Conservation (phyloP, 2,888 invertebrate genomes). For the Drosophila limbata region DNA sequence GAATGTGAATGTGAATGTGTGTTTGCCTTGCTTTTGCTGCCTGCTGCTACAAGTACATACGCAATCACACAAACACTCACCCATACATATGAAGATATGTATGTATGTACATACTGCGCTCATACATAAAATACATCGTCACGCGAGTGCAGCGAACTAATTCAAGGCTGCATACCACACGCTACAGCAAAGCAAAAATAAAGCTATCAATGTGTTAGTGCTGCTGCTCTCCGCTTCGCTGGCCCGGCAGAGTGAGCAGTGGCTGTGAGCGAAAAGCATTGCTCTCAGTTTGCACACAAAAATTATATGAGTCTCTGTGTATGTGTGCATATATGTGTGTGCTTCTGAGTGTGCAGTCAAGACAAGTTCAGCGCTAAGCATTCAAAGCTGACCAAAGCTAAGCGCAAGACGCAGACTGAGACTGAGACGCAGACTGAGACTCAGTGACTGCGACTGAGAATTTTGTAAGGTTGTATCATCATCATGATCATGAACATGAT, state of each 20-base stretch:
- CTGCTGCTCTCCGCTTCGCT: conserved; percentile 38
- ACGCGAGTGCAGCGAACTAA: conserved; percentile 86
- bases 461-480: conserved; percentile 79
- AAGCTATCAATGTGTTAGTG: conserved; percentile 70
- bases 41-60: conserved; percentile 38
- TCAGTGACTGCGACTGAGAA: conserved; percentile 58
- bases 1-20: conserved; percentile 15
- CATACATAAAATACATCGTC: conserved; percentile 73
- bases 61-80: conserved; percentile 14
- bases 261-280: conserved; percentile 40
- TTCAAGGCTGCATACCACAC: conserved; percentile 86
- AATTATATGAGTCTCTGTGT: conserved; percentile 12
- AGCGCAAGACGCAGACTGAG: conserved; percentile 55
- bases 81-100: background rate
- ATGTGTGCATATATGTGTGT: conserved; percentile 28
- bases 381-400: conserved; percentile 75
- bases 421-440: conserved; percentile 30
- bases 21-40: conserved; percentile 45
- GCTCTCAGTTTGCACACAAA: conserved; percentile 28
- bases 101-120: conserved; percentile 21
- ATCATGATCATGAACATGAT: conserved; percentile 38
- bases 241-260: conserved; percentile 20
- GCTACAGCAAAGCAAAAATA: conserved; percentile 75
- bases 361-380: conserved; percentile 82
- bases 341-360: conserved; percentile 59